Evolutionary conservation across 2,113 vertebrate species (phyloP), one percentile per base, ranked within the genome.

Genomic region (Morone chrysops): DNA sequence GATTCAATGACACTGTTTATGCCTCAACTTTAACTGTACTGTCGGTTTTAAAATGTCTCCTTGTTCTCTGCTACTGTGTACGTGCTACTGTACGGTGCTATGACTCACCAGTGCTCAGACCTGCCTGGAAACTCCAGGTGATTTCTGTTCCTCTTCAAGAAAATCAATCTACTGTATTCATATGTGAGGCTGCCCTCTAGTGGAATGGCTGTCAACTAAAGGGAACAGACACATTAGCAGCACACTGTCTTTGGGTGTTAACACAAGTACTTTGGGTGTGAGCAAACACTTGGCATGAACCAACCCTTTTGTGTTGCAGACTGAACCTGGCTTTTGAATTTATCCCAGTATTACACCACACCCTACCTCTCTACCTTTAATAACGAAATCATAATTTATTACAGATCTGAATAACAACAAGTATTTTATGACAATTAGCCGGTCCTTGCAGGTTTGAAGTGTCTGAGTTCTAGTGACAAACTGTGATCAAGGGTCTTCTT

Each of bases 401-500:
- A 69, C 1, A 75, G 57, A 63, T 72, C 16, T 73, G 36, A 81
- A 75, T 13, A 68, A 56, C 16, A 48, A 40, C 6, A 31, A 17
- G 36, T 78, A 53, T 54, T 68, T 87, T 40, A 31, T 31, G 70
- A 59, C 4, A 48, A 41, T 8, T 70, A 40, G 22, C 61, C 36
- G 57, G 41, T 78, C 25, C 59, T 50, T 79, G 48, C 62, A 62
- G 59, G 79, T 80, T 16, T 71, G n/a, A 77, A 38, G 54, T 78
- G 54, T 68, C 45, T 83, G 43, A 65, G 62, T 72, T 72, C 17
- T 59, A 7, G 70, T 85, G 69, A 69, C 56, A 76, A 80, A 73
- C 68, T 89, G 77, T 78, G 84, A 90, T 80, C 13, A 56, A 85
- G 56, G 84, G 87, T 89, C 68, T 84, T 83, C 65, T 82, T 80